Conservation (phyloP, 2,113 vertebrate species). For the Prolemur simus region DNA sequence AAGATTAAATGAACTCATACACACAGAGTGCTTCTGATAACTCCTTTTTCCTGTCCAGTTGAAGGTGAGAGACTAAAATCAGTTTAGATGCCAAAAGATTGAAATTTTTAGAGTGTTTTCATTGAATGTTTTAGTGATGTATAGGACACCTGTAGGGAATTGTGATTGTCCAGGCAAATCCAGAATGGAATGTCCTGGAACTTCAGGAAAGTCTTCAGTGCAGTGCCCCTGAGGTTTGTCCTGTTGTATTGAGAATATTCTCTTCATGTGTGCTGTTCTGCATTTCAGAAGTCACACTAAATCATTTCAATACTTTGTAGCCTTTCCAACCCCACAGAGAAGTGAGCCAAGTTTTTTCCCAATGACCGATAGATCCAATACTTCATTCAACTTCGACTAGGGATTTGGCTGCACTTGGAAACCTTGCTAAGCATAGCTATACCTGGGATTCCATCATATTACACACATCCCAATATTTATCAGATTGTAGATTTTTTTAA, state of each 20-base stretch:
- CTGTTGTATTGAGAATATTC: background rate
- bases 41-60: background rate
- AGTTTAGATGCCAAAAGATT: background rate
- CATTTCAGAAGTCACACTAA: background rate
- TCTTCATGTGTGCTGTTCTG: background rate
- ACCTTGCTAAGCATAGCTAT: background rate
- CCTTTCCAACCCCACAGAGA: background rate
- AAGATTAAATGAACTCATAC: background rate
- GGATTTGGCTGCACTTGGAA: background rate
- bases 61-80: background rate
- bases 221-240: background rate
- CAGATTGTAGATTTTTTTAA: background rate
- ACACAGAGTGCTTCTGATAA: background rate
- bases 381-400: background rate
- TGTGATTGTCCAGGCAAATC: background rate
- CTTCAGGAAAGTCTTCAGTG: background rate
- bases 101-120: background rate
- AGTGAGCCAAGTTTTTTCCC: background rate
- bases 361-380: background rate
- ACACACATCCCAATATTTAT: background rate
- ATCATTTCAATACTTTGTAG: background rate
- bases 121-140: background rate
- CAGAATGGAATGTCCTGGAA: background rate
- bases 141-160: background rate
- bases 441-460: background rate